phyloP scores from a whole-genome alignment of 2,113 vertebrate genomes.

The Gymnarchus niloticus region DNA sequence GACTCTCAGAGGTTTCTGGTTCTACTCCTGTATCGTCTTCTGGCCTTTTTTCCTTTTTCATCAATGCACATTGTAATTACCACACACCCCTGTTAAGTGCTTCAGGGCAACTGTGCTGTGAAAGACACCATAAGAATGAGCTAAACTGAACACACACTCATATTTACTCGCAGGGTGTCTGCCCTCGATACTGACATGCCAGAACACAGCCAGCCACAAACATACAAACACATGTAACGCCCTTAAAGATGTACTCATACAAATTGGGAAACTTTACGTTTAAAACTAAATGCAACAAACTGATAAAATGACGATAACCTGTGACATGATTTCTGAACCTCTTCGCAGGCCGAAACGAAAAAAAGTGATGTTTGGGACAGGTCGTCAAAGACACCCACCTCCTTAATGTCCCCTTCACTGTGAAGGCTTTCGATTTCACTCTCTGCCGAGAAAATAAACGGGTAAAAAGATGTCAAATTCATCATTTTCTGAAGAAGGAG shows the following conservation, averaged over 20 bases:
- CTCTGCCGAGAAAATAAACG: constrained; percentile 65
- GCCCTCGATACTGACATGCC: background rate
- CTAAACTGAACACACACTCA: background rate
- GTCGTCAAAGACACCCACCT: constrained; percentile 62
- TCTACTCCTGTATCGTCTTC: too few species aligned
- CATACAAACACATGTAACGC: background rate
- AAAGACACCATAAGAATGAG: too few species aligned
- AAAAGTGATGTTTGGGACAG: background rate
- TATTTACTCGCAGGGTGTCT: background rate
- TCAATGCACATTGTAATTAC: too few species aligned
- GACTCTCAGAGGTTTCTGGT: too few species aligned
- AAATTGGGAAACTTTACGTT: background rate
- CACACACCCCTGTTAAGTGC: too few species aligned
- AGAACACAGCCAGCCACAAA: background rate
- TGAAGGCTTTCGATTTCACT: constrained; percentile 89
- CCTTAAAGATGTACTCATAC: background rate
- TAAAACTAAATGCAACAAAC: background rate
- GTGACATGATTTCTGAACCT: background rate
- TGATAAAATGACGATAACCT: background rate
- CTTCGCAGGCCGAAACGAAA: background rate
- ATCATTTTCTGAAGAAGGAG: constrained; percentile 39
- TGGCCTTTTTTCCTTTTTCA: too few species aligned
- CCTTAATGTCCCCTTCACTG: constrained; percentile 79
- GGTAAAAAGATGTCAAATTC: constrained; percentile 37
- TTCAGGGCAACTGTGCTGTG: too few species aligned